Base-by-base conservation (phyloP, 1,140 invertebrate genomes). In the Anthonomus grandis region DNA sequence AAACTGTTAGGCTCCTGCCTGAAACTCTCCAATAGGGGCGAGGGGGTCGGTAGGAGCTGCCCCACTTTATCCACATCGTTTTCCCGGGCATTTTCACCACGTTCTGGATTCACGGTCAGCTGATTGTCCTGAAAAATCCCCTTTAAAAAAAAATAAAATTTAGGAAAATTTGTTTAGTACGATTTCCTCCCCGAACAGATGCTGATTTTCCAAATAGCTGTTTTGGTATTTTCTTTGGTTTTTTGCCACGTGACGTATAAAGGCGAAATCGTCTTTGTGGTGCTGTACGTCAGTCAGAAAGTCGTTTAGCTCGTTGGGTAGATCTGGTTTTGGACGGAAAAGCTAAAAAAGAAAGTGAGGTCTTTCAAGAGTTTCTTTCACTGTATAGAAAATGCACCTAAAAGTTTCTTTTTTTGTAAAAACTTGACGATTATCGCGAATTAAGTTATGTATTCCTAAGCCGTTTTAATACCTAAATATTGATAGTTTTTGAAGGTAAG, bases 271-370 rank as follows among this genome's bases (percentile, higher is more conserved):
- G 9, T 54, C 45, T 44, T 62, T 59, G 38, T 66, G 58, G n/a
- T 62, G 39, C n/a, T 66, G 60, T 9, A 68, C 66, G 19, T 62
- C 49, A 9, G 45, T 45, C 19, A 66, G 42, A 47, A 66, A 68
- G 34, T 64, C 58, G 22, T 68, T 68, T 8, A 68, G 41, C 47
- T 66, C 60, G 17, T 58, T 54, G 8, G 64, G 64, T 24, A 64
- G 48, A 31, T 57, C 55, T 19, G 48, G 44, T 25, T 64, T 65
- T 12, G 60, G 62, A 24, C 53, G 51, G 34, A 58, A 60, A 15
- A 47, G 25, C 57, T 59, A 24, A 38, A 46, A 55, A 51, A 18
- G 18, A 39, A 50, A 50, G n/a, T n/a, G n/a, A n/a, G n/a, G n/a
- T n/a, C n/a, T n/a, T n/a, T n/a, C n/a, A n/a, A n/a, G 9, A 42